A percentile compares a stretch with the other conserved stretches of the same genome.
Evolutionary conservation across 92 coral and sea anemone species (phyloP).

Genomic region (Montipora capitata): DNA sequence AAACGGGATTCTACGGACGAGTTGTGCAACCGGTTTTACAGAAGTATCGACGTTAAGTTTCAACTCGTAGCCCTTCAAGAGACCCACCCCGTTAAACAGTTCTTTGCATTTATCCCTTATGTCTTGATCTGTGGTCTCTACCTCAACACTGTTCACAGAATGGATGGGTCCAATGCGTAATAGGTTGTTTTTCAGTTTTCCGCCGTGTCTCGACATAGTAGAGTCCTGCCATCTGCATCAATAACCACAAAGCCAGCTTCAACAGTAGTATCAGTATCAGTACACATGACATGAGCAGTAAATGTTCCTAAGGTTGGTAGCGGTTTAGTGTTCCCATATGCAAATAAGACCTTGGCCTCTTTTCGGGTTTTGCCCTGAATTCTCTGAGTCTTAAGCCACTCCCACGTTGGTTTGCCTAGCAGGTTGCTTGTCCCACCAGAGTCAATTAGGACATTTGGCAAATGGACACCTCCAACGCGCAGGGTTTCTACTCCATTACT

Average conservation of each 20-base stretch:
- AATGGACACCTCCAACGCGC: conserved; percentile 36
- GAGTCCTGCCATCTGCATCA: conserved; percentile 10
- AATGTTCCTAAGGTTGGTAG: conserved; percentile 42
- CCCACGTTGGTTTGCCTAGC: conserved; percentile 31
- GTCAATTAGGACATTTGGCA: conserved; percentile 51
- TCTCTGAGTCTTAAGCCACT: conserved; percentile 34
- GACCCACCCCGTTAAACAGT: conserved; percentile 31
- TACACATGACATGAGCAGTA: conserved; percentile 1
- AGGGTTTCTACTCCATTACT: conserved; percentile 17
- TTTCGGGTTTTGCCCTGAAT: conserved; percentile 23
- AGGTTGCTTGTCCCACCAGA: conserved; percentile 41
- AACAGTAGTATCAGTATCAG: background rate
- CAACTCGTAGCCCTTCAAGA: conserved; percentile 29
- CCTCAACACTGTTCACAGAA: conserved; percentile 26
- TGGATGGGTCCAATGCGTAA: conserved; percentile 4
- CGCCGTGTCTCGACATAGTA: conserved; percentile 8
- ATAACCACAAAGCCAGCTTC: conserved; percentile 23
- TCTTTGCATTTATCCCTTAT: conserved; percentile 13
- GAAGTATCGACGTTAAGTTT: conserved; percentile 27
- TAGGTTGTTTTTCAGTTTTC: background rate
- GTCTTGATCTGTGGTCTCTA: background rate
- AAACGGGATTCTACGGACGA: conserved; percentile 26
- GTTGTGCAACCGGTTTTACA: conserved; percentile 40
- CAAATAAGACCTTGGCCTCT: conserved; percentile 20
- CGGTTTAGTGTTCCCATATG: conserved; percentile 36